phyloP scores from a whole-genome alignment of 2,113 vertebrate genomes.

The Callithrix jacchus region DNA sequence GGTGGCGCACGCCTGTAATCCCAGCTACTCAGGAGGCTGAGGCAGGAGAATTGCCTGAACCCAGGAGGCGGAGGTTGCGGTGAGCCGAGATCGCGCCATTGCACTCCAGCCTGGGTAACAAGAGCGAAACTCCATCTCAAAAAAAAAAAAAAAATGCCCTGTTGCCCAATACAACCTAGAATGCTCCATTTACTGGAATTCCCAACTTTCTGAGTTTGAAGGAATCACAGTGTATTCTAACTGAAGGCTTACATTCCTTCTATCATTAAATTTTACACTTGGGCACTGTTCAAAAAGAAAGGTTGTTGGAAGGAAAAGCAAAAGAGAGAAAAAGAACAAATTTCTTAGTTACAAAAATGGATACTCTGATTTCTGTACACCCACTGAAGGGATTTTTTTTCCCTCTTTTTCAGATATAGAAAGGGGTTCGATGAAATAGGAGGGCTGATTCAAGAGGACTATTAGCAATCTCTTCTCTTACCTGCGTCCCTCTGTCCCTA shows the following conservation, averaged over 20 bases:
- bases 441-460: not conserved
- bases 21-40: too few species aligned
- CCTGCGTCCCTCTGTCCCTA: not conserved
- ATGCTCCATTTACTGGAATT: not conserved
- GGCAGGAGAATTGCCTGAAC: too few species aligned
- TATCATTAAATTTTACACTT: not conserved
- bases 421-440: not conserved
- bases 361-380: not conserved
- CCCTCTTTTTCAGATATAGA: not conserved
- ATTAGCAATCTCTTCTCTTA: not conserved
- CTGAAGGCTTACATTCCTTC: not conserved
- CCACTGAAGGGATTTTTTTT: not conserved
- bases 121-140: too few species aligned
- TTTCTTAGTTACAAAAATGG: constrained; percentile 18
- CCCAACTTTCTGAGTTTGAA: not conserved
- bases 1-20: too few species aligned
- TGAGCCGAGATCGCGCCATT: too few species aligned
- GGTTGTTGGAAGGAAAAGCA: not conserved
- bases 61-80: too few species aligned
- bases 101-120: too few species aligned
- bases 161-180: not conserved
- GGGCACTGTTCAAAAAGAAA: not conserved
- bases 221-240: not conserved
- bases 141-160: not conserved
- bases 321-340: not conserved